Evolutionary conservation across 2,113 vertebrate genomes (phyloP).

Genomic region (Columba livia): DNA sequence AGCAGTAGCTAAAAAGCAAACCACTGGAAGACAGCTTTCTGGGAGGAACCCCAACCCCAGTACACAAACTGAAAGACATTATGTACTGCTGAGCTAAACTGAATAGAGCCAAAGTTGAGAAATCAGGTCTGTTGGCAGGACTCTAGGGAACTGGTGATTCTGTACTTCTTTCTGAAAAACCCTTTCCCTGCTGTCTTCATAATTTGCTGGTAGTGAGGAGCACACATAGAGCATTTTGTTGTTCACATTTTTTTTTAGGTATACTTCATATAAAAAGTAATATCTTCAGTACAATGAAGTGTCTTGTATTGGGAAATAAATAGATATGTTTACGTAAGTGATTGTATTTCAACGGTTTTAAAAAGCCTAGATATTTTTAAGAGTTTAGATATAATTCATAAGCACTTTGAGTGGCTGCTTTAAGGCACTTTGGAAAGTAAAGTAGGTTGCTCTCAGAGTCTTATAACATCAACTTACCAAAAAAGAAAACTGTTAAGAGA

Average conservation of each 20-base stretch:
- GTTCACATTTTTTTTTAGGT: not conserved
- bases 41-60: not conserved
- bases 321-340: not conserved
- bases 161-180: not conserved
- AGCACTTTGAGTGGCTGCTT: not conserved
- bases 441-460: not conserved
- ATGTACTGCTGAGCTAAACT: not conserved
- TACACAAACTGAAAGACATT: accelerated
- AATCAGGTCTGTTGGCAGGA: not conserved
- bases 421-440: not conserved
- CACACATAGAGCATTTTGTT: accelerated
- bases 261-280: not conserved
- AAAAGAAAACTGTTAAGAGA: not conserved
- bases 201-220: not conserved
- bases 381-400: not conserved
- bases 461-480: not conserved
- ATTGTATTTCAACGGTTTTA: conserved; percentile 2
- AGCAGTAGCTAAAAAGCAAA: not conserved
- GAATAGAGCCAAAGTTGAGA: not conserved
- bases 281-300: not conserved
- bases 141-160: not conserved
- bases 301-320: not conserved
- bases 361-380: not conserved
- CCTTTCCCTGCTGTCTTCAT: not conserved
- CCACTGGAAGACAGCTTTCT: not conserved